phyloP scores from a whole-genome alignment of 2,888 invertebrate species.

The Folsomia manolachei region DNA sequence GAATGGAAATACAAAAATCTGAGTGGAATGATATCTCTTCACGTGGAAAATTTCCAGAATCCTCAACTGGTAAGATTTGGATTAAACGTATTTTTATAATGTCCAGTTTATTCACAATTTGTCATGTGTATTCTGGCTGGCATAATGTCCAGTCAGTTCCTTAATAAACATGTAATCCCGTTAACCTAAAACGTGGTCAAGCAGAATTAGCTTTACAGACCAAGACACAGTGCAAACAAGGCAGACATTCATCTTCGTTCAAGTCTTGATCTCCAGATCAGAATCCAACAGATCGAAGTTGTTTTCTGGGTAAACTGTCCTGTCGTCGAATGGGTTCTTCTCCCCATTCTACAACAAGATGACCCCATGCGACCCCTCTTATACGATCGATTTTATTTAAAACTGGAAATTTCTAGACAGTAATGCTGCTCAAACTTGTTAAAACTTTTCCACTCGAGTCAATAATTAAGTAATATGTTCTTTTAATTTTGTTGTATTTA shows the following conservation, averaged over 20 bases:
- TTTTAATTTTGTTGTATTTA: not conserved
- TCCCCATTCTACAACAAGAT: not conserved
- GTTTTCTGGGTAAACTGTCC: too few relatives aligned
- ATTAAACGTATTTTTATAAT: not conserved
- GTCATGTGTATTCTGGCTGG: not conserved
- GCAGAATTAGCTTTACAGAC: not conserved
- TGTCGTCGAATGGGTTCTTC: not conserved
- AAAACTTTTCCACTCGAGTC: constrained; percentile 37
- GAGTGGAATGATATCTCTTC: not conserved
- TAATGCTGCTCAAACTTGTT: not conserved
- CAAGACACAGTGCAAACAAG: not conserved
- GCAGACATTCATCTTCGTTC: not conserved
- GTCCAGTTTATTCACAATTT: not conserved
- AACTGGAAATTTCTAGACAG: constrained; percentile 10
- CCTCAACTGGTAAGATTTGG: constrained; percentile 26
- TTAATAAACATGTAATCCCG: not conserved
- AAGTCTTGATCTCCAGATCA: not conserved
- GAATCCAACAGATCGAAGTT: not conserved
- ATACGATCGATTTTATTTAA: not conserved
- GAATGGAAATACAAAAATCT: constrained; percentile 14
- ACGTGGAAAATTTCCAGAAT: constrained; percentile 40
- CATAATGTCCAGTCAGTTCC: not conserved
- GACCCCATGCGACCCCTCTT: not conserved
- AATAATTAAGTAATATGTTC: too few relatives aligned
- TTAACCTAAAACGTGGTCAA: not conserved